Evolutionary conservation across 2,797 vertebrate species (phyloP).

Genomic region (Cetoscarus ocellatus): DNA sequence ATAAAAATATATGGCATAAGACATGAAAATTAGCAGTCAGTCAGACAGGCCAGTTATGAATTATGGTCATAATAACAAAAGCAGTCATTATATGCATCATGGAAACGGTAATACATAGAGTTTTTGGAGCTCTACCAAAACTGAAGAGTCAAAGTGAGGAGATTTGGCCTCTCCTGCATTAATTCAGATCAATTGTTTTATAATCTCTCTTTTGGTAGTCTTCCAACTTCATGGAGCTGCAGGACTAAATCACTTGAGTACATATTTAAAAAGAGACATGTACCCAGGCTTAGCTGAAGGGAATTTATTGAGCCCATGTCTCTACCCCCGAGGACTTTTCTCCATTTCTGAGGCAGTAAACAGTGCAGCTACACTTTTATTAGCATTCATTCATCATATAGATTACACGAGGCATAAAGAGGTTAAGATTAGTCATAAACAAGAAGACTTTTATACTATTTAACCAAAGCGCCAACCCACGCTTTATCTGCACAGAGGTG

Average conservation of each 20-base stretch:
- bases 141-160: not conserved
- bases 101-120: not conserved
- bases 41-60: not conserved
- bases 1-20: too few species aligned
- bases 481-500: conserved; percentile 9
- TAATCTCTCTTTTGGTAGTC: conserved; percentile 8
- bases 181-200: not conserved
- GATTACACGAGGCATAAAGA: not conserved
- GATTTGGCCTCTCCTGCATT: not conserved
- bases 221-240: not conserved
- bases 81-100: conserved; percentile 4
- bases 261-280: conserved; percentile 10
- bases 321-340: not conserved
- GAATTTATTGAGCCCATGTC: conserved; percentile 3
- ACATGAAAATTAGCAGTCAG: not conserved
- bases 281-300: not conserved
- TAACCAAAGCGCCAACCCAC: conserved; percentile 3
- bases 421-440: conserved; percentile 26
- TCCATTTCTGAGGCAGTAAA: not conserved
- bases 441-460: conserved; percentile 16
- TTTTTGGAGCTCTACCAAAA: not conserved
- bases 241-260: not conserved
- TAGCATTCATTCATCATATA: not conserved
- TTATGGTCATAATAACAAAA: not conserved
- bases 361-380: conserved; percentile 4